phyloP scores from a whole-genome alignment of 2,888 invertebrate species.

The Prostheceraeus crozeri region DNA sequence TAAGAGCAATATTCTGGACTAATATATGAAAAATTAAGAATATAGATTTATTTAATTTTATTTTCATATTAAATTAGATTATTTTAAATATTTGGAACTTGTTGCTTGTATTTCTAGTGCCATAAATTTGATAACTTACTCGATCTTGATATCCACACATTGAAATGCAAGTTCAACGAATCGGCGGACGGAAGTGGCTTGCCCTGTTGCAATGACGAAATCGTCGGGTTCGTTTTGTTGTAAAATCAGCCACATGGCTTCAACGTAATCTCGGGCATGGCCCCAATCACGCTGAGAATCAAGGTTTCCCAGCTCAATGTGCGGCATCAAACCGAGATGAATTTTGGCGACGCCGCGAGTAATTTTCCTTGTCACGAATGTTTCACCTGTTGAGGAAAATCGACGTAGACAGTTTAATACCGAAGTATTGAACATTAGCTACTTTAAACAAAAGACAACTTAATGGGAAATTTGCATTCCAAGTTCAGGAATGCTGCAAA shows the following conservation, averaged over 20 bases:
- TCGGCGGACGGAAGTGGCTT: constrained; percentile 84
- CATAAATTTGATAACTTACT: constrained; percentile 51
- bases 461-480: no score
- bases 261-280: constrained; percentile 75
- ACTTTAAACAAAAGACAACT: no score
- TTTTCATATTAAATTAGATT: no score
- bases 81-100: no score
- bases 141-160: constrained; percentile 70
- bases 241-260: constrained; percentile 99
- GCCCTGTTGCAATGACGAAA: constrained; percentile 92
- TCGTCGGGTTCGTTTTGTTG: constrained; percentile 84
- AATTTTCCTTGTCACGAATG: constrained; percentile 95
- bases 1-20: no score
- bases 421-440: no score
- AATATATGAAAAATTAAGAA: no score
- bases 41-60: no score
- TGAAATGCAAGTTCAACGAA: constrained; percentile 86
- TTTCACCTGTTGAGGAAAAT: no score
- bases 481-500: no score
- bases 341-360: constrained; percentile 96
- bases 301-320: constrained; percentile 72
- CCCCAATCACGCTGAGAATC: constrained; percentile 97
- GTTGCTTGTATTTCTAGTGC: neutral
- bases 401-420: no score
- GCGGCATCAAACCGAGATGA: constrained; percentile 57